Base-by-base conservation (phyloP, 2,113 vertebrate genomes). In the Archilochus colubris region DNA sequence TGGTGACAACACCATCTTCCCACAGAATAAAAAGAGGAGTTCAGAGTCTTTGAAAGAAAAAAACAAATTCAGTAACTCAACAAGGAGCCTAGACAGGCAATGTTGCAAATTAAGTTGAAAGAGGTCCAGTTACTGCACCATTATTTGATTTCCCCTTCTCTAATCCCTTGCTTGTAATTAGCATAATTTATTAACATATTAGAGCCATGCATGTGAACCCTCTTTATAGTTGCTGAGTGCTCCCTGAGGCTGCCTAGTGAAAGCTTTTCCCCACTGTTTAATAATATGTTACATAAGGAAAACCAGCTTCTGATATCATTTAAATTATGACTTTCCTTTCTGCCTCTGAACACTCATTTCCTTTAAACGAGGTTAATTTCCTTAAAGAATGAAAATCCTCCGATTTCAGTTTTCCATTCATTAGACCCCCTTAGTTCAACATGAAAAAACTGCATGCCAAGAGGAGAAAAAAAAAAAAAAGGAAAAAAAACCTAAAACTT, bases 261-360 rank as follows among this genome's bases (percentile, higher is more conserved):
- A 81, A 82, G 75, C 84, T 58, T 66, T 93, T 72, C 90, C 96
- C 91, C 70, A 55, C 94, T 84, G 82, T 94, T 97, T 92, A 96
- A 94, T 95, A 95, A 97, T 94, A 96, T 77, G 31, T 91, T 92
- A 92, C 93, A 86, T 92, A 82, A 28, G 83, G 94, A 96, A 96
- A 93, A 87, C 88, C 73, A 75, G 67, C 83, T 91, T 89, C 91
- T 96, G 96, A 97, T 97, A 97, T 94, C 91, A 95, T 97, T 97
- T 97, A 97, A 96, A 97, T 97, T 97, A 97, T 96, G 88, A 95
- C 95, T 96, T 97, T 96, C 94, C 75, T 94, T 88, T 97, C 85
- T 91, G 94, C 90, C 88, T 97, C 95, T 92, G 96, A 97, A 97
- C 91, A 89, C 86, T 90, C 89, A 85, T 95, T 97, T 97, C 92